Conservation (phyloP, 1,140 invertebrate species). For the Drosophila mojavensis region DNA sequence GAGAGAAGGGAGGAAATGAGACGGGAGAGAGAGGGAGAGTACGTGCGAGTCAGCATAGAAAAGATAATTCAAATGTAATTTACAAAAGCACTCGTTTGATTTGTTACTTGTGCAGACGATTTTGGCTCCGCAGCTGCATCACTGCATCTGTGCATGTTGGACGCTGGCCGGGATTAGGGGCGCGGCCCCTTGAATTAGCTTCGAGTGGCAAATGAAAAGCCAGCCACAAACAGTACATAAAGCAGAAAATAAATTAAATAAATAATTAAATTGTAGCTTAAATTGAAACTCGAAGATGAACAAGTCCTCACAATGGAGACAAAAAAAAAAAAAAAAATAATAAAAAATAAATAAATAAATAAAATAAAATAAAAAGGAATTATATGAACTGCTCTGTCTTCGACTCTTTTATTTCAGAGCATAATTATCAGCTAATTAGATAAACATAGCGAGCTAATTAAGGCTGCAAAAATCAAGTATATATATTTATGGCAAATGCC, state of each 20-base stretch:
- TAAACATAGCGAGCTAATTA: conserved; percentile 55
- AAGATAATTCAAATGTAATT: conserved; percentile 80
- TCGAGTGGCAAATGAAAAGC: conserved; percentile 39
- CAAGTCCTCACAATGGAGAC: conserved; percentile 3
- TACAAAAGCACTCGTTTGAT: conserved; percentile 81
- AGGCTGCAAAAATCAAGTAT: conserved; percentile 38
- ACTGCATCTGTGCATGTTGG: conserved; percentile 22
- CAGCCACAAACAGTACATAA: conserved; percentile 36
- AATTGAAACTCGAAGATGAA: conserved; percentile 44
- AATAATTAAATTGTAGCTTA: not conserved
- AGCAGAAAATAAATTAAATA: conserved; percentile 22
- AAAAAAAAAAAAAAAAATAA: no score
- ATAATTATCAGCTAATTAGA: conserved; percentile 70
- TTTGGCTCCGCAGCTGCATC: not conserved
- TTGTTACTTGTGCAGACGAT: conserved; percentile 60
- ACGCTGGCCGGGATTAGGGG: conserved; percentile 10
- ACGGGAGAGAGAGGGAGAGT: not conserved
- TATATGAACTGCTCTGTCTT: conserved; percentile 2
- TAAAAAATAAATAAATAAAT: no score
- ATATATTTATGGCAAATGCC: conserved; percentile 45
- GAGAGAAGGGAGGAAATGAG: not conserved
- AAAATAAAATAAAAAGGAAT: not conserved
- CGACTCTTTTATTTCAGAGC: conserved; percentile 44
- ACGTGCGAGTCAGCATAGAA: conserved; percentile 34
- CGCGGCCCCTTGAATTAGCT: conserved; percentile 64